Base-by-base conservation (phyloP, 2,113 vertebrate genomes). In the Hypocryptadius cinnamomeus region DNA sequence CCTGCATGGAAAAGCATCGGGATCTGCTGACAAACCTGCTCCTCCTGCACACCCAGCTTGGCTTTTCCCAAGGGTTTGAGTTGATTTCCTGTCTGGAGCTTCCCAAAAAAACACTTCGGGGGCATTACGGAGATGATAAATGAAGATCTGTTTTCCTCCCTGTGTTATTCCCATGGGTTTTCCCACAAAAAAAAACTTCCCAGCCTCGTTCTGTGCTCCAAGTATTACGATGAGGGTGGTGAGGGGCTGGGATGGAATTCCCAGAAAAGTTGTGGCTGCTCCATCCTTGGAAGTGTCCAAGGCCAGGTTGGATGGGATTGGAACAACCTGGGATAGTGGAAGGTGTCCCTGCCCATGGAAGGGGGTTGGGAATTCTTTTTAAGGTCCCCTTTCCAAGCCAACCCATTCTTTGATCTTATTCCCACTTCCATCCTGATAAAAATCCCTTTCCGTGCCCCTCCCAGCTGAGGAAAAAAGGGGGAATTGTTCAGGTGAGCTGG, bases 1-100 rank as follows among this genome's bases (percentile, higher is more conserved):
- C 65, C 42, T 31, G 2, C 0, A 0, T 3, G 22, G 73, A 61
- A 48, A 20, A 89, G 8, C 40, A 51, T 1, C 16, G 22, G 44
- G 28, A 78, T 40, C 39, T 45, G 35, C 72, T 45, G 48, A 48
- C 57, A 30, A 59, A 92, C 53, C 64, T 48, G 87, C 21, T 91
- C 69, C 64, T 57, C 69, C 80, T 70, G 91, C 71, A 47, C 14
- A 22, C 33, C 44, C 16, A 64, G 72, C 44, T 9, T 6, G 59
- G 80, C 44, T 89, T 69, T 63, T 51, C 47, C 80, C 77, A 24
- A 11, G n/a, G 45, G 5, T 60, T 60, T 72, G 30, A 0, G 6
- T 30, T 8, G 17, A 27, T 13, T 19, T 47, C 59, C 39, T 13
- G 8, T 20, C 42, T 15, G 60, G 73, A 89, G 45, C n/a, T 80